Evolutionary conservation across 2,113 vertebrate species (phyloP), one percentile per base, ranked within the genome.

Genomic region (Atrichornis clamosus): DNA sequence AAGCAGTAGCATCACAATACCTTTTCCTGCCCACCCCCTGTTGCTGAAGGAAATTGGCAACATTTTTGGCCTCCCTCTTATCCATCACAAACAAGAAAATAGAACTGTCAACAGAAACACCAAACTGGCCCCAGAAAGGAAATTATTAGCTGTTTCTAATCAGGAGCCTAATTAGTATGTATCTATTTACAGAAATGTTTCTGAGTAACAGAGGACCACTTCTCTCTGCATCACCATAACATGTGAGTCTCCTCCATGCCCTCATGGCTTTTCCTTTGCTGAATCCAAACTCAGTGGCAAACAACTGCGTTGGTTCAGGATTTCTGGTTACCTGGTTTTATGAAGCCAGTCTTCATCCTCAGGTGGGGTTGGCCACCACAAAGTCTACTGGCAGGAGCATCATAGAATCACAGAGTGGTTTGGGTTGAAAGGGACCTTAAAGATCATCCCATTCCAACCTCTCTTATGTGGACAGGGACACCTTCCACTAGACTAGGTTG

Each of bases 181-280:
- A 22, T 55, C 39, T 78, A 2, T 49, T 74, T 77, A 47, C 33
- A 64, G 74, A 55, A 49, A 30, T 6, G 24, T 27, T 47, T 79
- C 41, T 26, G 26, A 53, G 9, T 56, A n/a, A 55, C 3, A n/a
- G 13, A 42, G 42, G 14, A 10, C 39, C 42, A 26, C 46, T 41
- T 73, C 24, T 17, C 9, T 64, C 32, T 79, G 35, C 1, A 1
- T 60, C 1, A 0, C 41, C 7, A 1, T 21, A 39, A 21, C 0
- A 0, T 1, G 0, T 35, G 19, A 70, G 55, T 35, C 39, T 80
- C 14, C 50, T 52, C 33, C 21, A 0, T 52, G 35, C 33, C 26
- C 44, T 72, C 24, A 0, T 16, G 52, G 42, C 28, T 77, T 2
- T 35, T 78, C 21, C 35, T 33, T 59, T 33, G 49, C 49, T 52